These are phyloP conservation scores for Jacana jacana DNA, from an alignment of 2,113 vertebrate genomes.

Conservation along the genomic window DNA sequence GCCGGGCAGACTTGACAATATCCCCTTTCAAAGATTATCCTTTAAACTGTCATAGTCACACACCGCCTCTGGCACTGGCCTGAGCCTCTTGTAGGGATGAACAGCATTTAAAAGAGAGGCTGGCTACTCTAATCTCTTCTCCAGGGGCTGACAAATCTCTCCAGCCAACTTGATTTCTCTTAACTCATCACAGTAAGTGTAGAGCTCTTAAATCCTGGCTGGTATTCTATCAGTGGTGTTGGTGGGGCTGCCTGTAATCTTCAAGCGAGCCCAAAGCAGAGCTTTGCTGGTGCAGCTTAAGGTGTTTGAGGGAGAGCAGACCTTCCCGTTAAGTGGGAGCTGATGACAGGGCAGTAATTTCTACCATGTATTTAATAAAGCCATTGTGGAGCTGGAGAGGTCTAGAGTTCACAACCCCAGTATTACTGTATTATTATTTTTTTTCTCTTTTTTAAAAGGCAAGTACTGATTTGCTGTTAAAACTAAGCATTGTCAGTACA, in stretches of 20 bases:
- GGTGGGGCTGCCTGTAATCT: neutral
- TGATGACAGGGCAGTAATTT: slow-evolving; percentile 25
- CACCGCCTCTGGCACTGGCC: neutral
- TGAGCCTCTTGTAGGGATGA: slow-evolving; percentile 38
- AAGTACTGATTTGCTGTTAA: neutral
- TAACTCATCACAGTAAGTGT: neutral
- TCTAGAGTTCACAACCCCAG: neutral
- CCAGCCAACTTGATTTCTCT: neutral
- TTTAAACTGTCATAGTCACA: slow-evolving; percentile 5
- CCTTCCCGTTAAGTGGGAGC: neutral
- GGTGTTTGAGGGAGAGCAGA: neutral
- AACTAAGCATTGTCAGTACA: neutral
- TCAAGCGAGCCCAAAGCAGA: neutral
- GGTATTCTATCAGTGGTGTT: neutral
- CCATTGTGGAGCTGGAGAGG: neutral
- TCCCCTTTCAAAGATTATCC: slow-evolving; percentile 48
- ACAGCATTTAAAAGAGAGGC: neutral
- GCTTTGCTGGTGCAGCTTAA: neutral
- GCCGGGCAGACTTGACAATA: slow-evolving; percentile 10
- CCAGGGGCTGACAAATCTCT: neutral
- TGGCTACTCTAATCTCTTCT: slow-evolving; percentile 29
- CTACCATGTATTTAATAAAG: neutral
- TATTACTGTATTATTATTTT: neutral
- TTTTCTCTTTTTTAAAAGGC: neutral
- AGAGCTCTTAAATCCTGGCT: neutral